Evolutionary conservation across 2,797 vertebrate species (phyloP).

Genomic region (Sebastes taczanowskii): DNA sequence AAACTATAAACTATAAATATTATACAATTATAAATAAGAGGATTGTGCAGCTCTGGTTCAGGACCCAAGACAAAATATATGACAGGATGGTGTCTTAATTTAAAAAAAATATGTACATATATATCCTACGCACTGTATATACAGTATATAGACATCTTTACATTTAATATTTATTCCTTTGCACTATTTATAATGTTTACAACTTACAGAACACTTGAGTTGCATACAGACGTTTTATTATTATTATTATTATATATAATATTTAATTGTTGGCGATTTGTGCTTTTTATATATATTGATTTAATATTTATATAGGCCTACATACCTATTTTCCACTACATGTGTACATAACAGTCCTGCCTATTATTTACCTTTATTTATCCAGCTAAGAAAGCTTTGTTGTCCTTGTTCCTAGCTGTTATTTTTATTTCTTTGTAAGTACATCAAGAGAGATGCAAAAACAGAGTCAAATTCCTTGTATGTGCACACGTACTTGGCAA

Average conservation of each 20-base stretch:
- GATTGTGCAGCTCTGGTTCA: not conserved
- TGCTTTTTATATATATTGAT: not conserved
- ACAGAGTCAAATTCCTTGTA: too few relatives aligned
- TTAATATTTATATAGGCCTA: not conserved
- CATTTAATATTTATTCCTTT: not conserved
- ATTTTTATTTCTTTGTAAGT: not conserved
- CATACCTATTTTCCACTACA: not conserved
- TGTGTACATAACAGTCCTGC: not conserved
- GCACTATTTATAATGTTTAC: not conserved
- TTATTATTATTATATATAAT: too few relatives aligned
- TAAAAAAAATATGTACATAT: too few relatives aligned
- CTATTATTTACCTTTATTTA: not conserved
- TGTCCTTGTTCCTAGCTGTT: not conserved
- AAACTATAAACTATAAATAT: not conserved
- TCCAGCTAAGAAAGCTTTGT: too few relatives aligned
- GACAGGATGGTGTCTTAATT: not conserved
- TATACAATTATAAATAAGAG: too few relatives aligned
- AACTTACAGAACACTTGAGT: not conserved
- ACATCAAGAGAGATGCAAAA: not conserved
- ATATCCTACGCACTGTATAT: not conserved
- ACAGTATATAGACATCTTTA: not conserved
- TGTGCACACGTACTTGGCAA: too few relatives aligned
- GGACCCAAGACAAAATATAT: not conserved
- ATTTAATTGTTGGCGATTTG: not conserved
- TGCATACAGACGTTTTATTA: not conserved